Conservation (phyloP, 2,888 invertebrate species). For the Nomada flava region DNA sequence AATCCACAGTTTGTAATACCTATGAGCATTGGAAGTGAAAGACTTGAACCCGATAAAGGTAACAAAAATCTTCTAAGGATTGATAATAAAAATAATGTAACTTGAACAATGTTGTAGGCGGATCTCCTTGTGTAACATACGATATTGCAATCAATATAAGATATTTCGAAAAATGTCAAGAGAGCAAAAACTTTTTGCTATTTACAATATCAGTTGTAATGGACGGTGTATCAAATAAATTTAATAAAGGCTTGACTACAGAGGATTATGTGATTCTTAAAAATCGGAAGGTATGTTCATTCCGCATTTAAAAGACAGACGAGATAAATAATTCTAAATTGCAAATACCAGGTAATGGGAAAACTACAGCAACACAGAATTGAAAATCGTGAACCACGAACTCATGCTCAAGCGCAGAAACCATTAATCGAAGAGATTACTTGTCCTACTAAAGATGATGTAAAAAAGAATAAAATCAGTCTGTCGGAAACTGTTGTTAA, state of each 20-base stretch:
- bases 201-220: constrained; percentile 93
- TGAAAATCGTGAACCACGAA: constrained; percentile 88
- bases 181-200: constrained; percentile 89
- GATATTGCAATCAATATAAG: constrained; percentile 93
- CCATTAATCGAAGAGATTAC: constrained; percentile 88
- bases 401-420: constrained; percentile 81
- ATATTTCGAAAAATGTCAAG: constrained; percentile 91
- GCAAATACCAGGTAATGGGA: constrained; percentile 86
- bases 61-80: constrained; percentile 22
- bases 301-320: background rate
- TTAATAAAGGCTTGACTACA: constrained; percentile 88
- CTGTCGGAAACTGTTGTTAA: background rate
- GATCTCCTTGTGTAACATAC: constrained; percentile 89
- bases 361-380: constrained; percentile 90
- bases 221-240: constrained; percentile 92
- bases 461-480: background rate
- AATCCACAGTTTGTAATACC: constrained; percentile 92
- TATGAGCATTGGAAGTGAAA: constrained; percentile 95
- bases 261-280: constrained; percentile 89
- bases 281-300: constrained; percentile 86
- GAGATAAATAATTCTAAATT: background rate
- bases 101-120: constrained; percentile 41
- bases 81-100: background rate
- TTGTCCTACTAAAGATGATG: constrained; percentile 51
- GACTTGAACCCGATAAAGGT: constrained; percentile 91